Evolutionary conservation across 2,113 vertebrate genomes (phyloP).

Genomic region (Xiphophorus hellerii): DNA sequence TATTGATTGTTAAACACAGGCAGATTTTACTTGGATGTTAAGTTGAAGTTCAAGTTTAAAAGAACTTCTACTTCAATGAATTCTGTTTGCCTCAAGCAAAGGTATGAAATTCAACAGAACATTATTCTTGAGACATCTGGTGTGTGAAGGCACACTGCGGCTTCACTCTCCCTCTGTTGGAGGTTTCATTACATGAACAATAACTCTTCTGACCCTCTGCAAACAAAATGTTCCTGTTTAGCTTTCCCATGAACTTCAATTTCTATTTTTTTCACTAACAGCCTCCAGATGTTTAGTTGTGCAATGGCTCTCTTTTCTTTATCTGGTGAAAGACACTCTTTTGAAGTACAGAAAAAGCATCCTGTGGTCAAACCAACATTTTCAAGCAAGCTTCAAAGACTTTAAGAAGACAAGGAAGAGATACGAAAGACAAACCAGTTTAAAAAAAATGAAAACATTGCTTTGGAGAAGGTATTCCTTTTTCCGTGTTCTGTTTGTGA

Average conservation of each 20-base stretch:
- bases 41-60: too few relatives aligned
- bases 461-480: constrained; percentile 16
- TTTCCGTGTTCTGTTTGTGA: constrained; percentile 21
- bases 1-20: too few relatives aligned
- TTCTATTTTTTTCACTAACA: constrained; percentile 14
- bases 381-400: constrained; percentile 13
- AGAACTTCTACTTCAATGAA: too few relatives aligned
- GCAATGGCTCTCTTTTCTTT: neutral
- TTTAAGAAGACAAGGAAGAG: neutral
- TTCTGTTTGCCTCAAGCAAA: too few relatives aligned
- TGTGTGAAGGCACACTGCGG: too few relatives aligned
- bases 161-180: constrained; percentile 13
- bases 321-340: constrained; percentile 15
- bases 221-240: constrained; percentile 33
- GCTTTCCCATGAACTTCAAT: constrained; percentile 26
- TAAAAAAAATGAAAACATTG: constrained; percentile 8
- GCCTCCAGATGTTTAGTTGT: constrained; percentile 24
- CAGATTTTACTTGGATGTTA: too few relatives aligned
- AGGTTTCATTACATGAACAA: constrained; percentile 32
- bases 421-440: neutral
- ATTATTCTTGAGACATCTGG: too few relatives aligned
- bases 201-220: constrained; percentile 10
- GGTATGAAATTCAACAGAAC: too few relatives aligned
- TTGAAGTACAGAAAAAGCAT: constrained; percentile 20
- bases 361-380: constrained; percentile 10